These are phyloP conservation scores for Pseudomyrmex gracilis DNA, from an alignment of 1,140 invertebrate species.

Conservation along the genomic window DNA sequence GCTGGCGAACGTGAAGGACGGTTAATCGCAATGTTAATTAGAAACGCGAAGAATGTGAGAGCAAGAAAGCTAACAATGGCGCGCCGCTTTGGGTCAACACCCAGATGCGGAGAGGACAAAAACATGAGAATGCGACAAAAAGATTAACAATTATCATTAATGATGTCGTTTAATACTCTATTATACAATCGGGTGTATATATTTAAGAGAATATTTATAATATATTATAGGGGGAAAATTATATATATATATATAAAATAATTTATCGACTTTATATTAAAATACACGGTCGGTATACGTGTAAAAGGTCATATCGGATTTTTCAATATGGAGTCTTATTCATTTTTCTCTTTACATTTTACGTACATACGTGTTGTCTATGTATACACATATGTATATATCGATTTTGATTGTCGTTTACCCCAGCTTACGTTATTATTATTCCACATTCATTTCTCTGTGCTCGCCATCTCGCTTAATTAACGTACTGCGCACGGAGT, in stretches of 20 bases:
- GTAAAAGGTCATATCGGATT: too few relatives aligned
- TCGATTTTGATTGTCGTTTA: too few relatives aligned
- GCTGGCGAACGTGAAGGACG: constrained; percentile 2
- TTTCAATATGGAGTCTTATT: too few relatives aligned
- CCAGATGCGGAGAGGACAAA: neutral
- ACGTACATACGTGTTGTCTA: too few relatives aligned
- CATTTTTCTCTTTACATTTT: too few relatives aligned
- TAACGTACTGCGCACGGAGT: neutral
- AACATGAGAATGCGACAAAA: neutral
- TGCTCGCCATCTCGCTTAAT: neutral
- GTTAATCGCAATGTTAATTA: constrained; percentile 38
- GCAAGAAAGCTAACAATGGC: neutral
- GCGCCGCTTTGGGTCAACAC: neutral
- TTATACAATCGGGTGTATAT: too few relatives aligned
- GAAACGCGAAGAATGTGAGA: neutral
- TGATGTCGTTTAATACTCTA: neutral
- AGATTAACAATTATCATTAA: neutral
- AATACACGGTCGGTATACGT: too few relatives aligned
- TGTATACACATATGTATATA: too few relatives aligned
- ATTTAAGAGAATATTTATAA: too few relatives aligned
- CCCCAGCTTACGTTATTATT: neutral
- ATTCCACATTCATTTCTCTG: constrained; percentile 2
- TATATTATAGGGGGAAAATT: too few relatives aligned
- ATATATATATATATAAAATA: too few relatives aligned
- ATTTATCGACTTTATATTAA: too few relatives aligned